Evolutionary conservation across 2,113 vertebrate genomes (phyloP), one percentile per base, ranked within the genome.

Genomic region (Anas platyrhynchos): DNA sequence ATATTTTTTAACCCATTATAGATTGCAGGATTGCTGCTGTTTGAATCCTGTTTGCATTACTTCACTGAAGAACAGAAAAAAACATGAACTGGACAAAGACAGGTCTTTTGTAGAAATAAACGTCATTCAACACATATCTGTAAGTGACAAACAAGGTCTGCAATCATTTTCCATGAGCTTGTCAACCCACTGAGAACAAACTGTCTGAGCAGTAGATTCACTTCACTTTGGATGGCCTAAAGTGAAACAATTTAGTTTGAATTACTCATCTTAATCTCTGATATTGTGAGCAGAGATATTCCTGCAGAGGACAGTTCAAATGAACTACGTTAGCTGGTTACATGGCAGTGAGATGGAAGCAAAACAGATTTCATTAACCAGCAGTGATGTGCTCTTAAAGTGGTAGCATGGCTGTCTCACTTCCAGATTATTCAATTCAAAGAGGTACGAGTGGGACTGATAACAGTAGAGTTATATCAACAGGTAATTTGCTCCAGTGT

Each of bases 81-180:
- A 20, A 11, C 62, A 44, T 4, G 1, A 3, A 1, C 1, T 65
- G 16, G 3, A 3, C 16, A 73, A 25, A n/a, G 48, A 4, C 9
- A 18, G 4, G 34, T 74, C 3, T 32, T 59, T 34, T 38, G 11
- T 50, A 50, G 44, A 69, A 88, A 66, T 23, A 21, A 38, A 4
- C 34, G 5, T 3, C 10, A 13, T 74, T 71, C 44, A 38, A 20
- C 8, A 18, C 17, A 55, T 61, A 56, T 2, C 4, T 50, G 15
- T 66, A 69, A 38, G 34, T 66, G 32, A 41, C 66, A 55, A 61
- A 36, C 2, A 75, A 41, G 52, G 9, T 6, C 21, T 75, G 4
- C 46, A 89, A 27, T n/a, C 13, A 2, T 86, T 77, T 93, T 89
- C 4, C 14, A 41, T 11, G 73, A 36, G 18, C 50, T 81, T 78